Evolutionary conservation across 2,888 invertebrate species (phyloP), one percentile per base, ranked within the genome.

Genomic region (Graphium colonna): DNA sequence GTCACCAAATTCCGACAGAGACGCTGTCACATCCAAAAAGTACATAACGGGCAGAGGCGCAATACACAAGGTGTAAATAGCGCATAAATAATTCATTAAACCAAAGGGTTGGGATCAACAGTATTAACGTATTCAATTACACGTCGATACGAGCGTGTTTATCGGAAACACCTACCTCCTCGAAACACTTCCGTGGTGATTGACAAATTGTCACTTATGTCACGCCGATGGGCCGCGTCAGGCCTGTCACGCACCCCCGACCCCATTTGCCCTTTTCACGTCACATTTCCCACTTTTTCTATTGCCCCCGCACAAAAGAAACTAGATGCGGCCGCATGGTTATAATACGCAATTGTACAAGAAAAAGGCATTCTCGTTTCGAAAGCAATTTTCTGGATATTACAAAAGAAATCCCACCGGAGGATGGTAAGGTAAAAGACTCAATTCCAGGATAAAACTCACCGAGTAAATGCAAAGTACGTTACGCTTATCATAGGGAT

Each of bases 121-220:
- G 42, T 38, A 41, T 55, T 46, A 45, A 36, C 18, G 41, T 13
- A 7, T 28, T 26, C 42, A 42, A 18, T 47, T 51, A 52, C 57
- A 57, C 26, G 43, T 57, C 26, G 33, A 33, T 43, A 26, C 56
- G 55, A 48, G 60, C 58, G 62, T 70, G 73, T 69, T 76, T 77
- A 78, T 80, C 79, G 77, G 76, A 75, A 75, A 71, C 70, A 68
- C 36, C 73, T 72, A 69, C 69, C 31, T 31, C 31, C 31, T 31
- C 70, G 65, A 68, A 68, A 70, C 73, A 67, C 71, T 75, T 77
- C 78, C 12, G 70, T 69, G 71, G 73, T 79, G 82, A 83, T 81
- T 84, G 85, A 86, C 82, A 84, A 82, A 87, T 87, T 77, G 77
- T 73, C 73, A 71, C 65, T 77, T 82, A 80, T 74, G 79, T 74